Evolutionary conservation across 2,888 invertebrate species (phyloP), one percentile per base, ranked within the genome.

Genomic region (Brassicogethes aeneus): DNA sequence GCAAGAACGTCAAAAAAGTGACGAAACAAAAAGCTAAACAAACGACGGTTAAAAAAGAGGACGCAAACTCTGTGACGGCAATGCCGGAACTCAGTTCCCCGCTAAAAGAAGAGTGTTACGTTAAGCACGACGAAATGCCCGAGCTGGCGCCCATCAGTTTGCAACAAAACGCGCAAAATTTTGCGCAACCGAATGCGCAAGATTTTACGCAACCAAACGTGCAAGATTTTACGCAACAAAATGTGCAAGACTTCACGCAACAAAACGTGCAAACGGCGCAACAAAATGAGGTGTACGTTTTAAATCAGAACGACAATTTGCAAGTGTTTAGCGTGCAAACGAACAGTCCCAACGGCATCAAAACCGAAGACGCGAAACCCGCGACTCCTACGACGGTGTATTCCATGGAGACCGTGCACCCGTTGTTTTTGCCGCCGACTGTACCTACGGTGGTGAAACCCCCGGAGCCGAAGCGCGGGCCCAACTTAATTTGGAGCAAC

Each of bases 111-210:
- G 41, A 45, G 5, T 43, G 51, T 3, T 41, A 40, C 17, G 39
- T 44, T 7, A 46, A 42, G 34, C 49, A 50, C 35, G 55, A 56
- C 3, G 49, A 53, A 34, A 54, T 56, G 55, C 56, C 56, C 1
- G 42, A 45, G 17, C 35, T 54, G 15, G 48, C n/a, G n/a, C n/a
- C n/a, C n/a, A n/a, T n/a, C n/a, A n/a, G n/a, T n/a, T n/a, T n/a
- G n/a, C n/a, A n/a, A n/a, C n/a, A n/a, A n/a, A 45, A 39, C 36
- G 34, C 7, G 34, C 38, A 29, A 34, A 23, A 5, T 23, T 5
- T 10, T 7, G 10, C 23, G 40, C 2, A 23, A 38, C 12, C n/a
- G n/a, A 35, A 46, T n/a, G n/a, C n/a, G n/a, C n/a, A n/a, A n/a
- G n/a, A n/a, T n/a, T n/a, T n/a, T n/a, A n/a, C n/a, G n/a, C n/a